These are phyloP conservation scores for Pyrochroa serraticornis DNA, from an alignment of 2,888 invertebrate genomes.

Conservation along the genomic window DNA sequence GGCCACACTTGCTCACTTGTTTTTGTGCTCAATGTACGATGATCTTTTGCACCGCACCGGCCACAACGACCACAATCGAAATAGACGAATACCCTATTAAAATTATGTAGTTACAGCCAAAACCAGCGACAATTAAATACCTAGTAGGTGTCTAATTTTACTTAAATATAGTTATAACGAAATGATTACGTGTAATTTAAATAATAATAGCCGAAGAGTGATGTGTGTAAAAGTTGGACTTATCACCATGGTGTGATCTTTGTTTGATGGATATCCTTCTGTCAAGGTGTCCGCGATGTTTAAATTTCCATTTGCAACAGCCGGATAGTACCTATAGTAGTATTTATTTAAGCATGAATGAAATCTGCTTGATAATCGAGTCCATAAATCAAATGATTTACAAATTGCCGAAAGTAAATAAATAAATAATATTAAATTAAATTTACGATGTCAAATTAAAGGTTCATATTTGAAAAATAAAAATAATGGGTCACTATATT, in stretches of 20 bases:
- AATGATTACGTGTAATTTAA: too few relatives aligned
- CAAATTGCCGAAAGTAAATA: slow-evolving; percentile 25
- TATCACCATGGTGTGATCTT: too few relatives aligned
- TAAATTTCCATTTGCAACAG: slow-evolving; percentile 10
- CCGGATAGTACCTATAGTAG: slow-evolving; percentile 11
- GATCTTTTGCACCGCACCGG: slow-evolving; percentile 26
- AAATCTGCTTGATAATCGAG: slow-evolving; percentile 20
- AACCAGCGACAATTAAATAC: too few relatives aligned
- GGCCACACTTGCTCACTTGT: slow-evolving; percentile 45
- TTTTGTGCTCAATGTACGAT: slow-evolving; percentile 29
- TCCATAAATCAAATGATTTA: slow-evolving; percentile 23
- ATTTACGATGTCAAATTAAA: slow-evolving; percentile 30
- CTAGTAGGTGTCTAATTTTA: too few relatives aligned
- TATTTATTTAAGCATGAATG: slow-evolving; percentile 12
- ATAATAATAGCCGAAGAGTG: too few relatives aligned
- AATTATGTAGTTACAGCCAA: too few relatives aligned
- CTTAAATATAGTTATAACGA: too few relatives aligned
- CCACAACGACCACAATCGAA: slow-evolving; percentile 12
- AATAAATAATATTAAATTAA: slow-evolving; percentile 20
- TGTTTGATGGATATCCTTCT: too few relatives aligned
- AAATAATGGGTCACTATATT: slow-evolving; percentile 35
- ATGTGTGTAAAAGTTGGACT: too few relatives aligned
- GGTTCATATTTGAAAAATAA: slow-evolving; percentile 22
- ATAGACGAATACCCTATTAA: neutral
- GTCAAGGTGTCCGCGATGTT: slow-evolving; percentile 2